Evolutionary conservation across 1,140 invertebrate species (phyloP), one percentile per base, ranked within the genome.

Genomic region (Panonychus citri): DNA sequence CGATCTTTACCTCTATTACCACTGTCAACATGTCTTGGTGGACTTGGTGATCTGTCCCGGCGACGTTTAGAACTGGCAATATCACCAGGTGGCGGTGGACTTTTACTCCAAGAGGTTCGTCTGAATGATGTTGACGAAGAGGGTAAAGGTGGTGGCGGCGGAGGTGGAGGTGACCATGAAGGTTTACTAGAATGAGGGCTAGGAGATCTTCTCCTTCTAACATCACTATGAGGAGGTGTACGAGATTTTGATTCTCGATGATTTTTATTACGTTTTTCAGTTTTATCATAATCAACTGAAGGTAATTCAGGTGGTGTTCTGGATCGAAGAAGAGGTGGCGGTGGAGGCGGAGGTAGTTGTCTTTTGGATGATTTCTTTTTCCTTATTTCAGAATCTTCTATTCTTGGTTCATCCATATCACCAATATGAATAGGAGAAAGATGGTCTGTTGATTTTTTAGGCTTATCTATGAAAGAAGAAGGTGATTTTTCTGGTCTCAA

Each of bases 171-270:
- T 24, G 42, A 17, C 17, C 7, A 24, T 17, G 7, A 46, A 10
- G n/a, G 42, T 24, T 46, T 46, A 19, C 42, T 46, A 46, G 30
- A 34, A 34, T 34, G 30, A 34, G 30, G 30, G 30, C 30, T 34
- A 12, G 30, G 30, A 34, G 17, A 24, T 46, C 42, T 46, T n/a
- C 24, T 24, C 24, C 24, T 24, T 46, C 42, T n/a, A 24, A 17
- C 30, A 58, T 19, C 28, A 30, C 12, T 30, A 37, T 15, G 56
- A 59, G 17, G 57, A 19, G 28, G 55, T 59, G 58, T 21, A 24
- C 15, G 43, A 28, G 28, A 48, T 37, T 15, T 43, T 52, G 58
- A 43, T 34, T 28, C n/a, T n/a, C 24, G 28, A 17, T 3, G 30
- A 40, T 25, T 25, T 25, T 24, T 54, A 13, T 15, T 43, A 34